Conservation (phyloP, 1,140 invertebrate species). For the Bombus sibiricus region DNA sequence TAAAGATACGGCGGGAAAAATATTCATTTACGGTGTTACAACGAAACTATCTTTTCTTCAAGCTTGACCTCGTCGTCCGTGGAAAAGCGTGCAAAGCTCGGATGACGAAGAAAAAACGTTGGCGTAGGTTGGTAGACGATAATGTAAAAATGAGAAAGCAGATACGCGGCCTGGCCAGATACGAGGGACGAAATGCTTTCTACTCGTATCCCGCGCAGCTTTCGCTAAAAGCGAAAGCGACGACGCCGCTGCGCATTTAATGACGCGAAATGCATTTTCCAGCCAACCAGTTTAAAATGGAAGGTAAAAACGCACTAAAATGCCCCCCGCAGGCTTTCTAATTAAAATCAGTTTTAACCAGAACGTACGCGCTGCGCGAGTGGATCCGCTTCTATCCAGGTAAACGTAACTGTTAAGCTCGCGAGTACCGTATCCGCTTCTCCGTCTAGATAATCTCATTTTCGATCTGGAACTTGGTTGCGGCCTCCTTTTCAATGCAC, state of each 20-base stretch:
- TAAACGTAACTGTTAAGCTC: neutral
- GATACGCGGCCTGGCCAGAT: slow-evolving; percentile 25
- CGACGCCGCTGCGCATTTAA: slow-evolving; percentile 41
- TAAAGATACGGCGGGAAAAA: neutral
- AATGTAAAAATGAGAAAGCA: slow-evolving; percentile 47
- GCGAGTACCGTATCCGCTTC: neutral
- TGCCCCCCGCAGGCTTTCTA: slow-evolving; percentile 28
- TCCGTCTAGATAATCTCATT: neutral
- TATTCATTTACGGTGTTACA: neutral
- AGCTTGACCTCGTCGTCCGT: slow-evolving; percentile 1
- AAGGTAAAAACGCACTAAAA: slow-evolving; percentile 48
- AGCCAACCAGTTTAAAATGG: slow-evolving; percentile 47
- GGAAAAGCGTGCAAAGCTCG: neutral
- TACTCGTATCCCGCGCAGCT: slow-evolving; percentile 5
- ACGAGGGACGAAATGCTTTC: slow-evolving; percentile 52
- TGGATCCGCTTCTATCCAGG: neutral
- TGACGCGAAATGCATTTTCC: slow-evolving; percentile 53
- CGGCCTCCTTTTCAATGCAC: neutral
- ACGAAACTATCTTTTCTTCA: neutral
- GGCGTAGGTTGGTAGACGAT: slow-evolving; percentile 3
- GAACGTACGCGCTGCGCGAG: slow-evolving; percentile 4
- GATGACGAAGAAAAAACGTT: neutral
- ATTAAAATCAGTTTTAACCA: slow-evolving; percentile 50
- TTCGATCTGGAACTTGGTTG: slow-evolving; percentile 1
- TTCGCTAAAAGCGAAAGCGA: slow-evolving; percentile 53